Evolutionary conservation across 2,888 invertebrate species (phyloP).

Genomic region (Erebia ligea): DNA sequence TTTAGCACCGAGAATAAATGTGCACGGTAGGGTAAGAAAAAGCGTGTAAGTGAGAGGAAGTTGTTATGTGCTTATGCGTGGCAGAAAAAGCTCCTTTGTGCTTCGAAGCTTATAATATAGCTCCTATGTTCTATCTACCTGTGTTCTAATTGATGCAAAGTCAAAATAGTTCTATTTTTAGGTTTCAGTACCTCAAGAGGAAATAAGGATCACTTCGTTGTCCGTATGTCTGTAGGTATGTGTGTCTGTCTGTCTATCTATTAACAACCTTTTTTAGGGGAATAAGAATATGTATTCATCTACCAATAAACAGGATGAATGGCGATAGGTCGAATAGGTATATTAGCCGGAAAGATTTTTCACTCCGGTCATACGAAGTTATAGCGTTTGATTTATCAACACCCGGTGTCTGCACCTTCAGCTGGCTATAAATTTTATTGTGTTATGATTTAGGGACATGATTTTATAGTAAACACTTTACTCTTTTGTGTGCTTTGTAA

Average conservation of each 20-base stretch:
- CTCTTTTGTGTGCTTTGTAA: constrained; percentile 61
- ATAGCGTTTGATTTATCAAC: constrained; percentile 80
- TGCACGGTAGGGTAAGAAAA: constrained; percentile 48
- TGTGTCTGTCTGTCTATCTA: no score
- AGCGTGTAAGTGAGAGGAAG: constrained; percentile 18
- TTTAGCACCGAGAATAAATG: background rate
- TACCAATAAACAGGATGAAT: constrained; percentile 54
- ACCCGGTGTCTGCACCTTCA: constrained; percentile 82
- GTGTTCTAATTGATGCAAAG: background rate
- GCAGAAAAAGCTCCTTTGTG: constrained; percentile 11
- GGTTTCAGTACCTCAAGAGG: no score
- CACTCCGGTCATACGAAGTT: constrained; percentile 76
- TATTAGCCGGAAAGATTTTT: constrained; percentile 77
- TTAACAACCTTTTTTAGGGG: no score
- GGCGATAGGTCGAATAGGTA: constrained; percentile 55
- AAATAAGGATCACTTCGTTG: no score
- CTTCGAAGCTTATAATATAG: constrained; percentile 2
- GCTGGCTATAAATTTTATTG: constrained; percentile 81
- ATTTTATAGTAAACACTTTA: constrained; percentile 81
- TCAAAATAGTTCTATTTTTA: no score
- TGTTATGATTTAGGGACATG: constrained; percentile 80
- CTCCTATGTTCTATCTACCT: background rate
- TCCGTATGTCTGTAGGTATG: no score
- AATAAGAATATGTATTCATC: constrained; percentile 40
- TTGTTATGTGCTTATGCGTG: constrained; percentile 16